These are phyloP conservation scores for Iguana delicatissima DNA, from an alignment of 2,797 vertebrate species.

Conservation along the genomic window DNA sequence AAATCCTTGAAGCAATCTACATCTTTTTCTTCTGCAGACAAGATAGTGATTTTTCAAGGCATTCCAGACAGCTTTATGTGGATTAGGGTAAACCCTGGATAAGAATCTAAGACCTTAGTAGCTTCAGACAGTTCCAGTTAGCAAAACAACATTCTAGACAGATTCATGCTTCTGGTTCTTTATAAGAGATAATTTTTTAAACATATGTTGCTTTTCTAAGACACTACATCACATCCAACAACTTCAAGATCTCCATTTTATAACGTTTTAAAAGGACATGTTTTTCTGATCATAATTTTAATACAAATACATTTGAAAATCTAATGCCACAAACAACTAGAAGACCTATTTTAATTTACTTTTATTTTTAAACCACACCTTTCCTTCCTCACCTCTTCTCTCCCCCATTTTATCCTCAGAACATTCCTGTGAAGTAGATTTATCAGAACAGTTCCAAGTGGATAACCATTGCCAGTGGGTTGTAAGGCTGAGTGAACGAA, in stretches of 20 bases:
- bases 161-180: not conserved
- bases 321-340: not conserved
- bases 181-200: not conserved
- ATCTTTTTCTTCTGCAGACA: not conserved
- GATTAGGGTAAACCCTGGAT: constrained; percentile 30
- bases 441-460: not conserved
- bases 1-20: constrained; percentile 3
- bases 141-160: not conserved
- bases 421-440: not conserved
- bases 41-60: not conserved
- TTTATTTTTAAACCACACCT: not conserved
- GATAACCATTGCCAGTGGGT: not conserved
- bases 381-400: not conserved
- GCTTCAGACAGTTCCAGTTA: not conserved
- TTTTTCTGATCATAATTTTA: not conserved
- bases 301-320: not conserved
- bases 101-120: constrained; percentile 13
- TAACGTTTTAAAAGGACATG: not conserved
- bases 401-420: not conserved
- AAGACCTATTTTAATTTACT: not conserved
- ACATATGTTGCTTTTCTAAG: not conserved
- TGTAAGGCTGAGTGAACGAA: not conserved
- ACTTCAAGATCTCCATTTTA: not conserved
- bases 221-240: not conserved
- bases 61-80: constrained; percentile 20